phyloP scores from a whole-genome alignment of 2,113 vertebrate genomes.

The Melanerpes aurifrons region DNA sequence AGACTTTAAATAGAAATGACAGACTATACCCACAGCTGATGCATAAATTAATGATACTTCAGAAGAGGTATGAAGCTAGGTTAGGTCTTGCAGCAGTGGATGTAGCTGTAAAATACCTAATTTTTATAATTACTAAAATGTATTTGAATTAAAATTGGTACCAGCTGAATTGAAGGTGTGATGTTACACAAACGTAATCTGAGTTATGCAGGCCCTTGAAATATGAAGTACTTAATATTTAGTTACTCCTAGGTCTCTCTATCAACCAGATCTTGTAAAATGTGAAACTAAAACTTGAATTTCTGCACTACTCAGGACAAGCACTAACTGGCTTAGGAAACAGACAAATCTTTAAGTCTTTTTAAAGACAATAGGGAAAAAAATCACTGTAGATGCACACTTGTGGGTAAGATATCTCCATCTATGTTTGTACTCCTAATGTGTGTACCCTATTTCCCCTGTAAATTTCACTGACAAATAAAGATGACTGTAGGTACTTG shows the following conservation, averaged over 20 bases:
- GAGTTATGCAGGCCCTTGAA: not conserved
- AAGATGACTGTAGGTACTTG: not conserved
- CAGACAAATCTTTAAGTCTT: not conserved
- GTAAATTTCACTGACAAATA: not conserved
- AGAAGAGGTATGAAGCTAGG: not conserved
- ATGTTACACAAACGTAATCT: not conserved
- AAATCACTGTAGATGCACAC: rapidly evolving
- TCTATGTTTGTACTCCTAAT: not conserved
- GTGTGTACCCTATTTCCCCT: not conserved
- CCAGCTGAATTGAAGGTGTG: not conserved
- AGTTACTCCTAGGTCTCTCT: not conserved
- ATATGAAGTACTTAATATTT: not conserved
- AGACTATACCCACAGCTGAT: not conserved
- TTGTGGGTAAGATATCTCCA: not conserved
- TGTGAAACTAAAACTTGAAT: too few species aligned
- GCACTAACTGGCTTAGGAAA: not conserved
- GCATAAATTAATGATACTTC: not conserved
- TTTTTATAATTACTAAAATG: not conserved
- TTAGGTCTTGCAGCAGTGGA: not conserved
- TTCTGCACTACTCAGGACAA: not conserved
- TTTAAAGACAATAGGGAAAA: not conserved
- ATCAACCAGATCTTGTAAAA: too few species aligned
- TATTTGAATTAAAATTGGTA: not conserved
- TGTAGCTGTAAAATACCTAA: not conserved
- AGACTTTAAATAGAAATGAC: not conserved